A percentile compares a stretch with the other conserved stretches of the same genome.
phyloP scores from a whole-genome alignment of 2,888 invertebrate species.

The Caradrina clavipalpis region DNA sequence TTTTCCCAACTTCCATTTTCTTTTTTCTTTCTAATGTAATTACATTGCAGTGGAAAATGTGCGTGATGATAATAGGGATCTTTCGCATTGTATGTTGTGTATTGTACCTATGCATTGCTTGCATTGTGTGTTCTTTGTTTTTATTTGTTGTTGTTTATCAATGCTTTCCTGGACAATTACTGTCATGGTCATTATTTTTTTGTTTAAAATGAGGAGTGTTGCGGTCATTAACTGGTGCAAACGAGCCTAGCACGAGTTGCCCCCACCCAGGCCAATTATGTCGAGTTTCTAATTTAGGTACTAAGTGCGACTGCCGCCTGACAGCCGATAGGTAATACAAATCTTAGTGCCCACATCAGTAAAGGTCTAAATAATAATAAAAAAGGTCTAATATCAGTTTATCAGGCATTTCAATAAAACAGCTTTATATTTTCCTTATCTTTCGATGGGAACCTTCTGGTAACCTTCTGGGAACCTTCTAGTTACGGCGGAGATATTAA shows the following conservation, averaged over 20 bases:
- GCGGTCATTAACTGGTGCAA: conserved; percentile 29
- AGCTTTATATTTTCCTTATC: too few species aligned
- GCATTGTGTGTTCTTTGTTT: too few species aligned
- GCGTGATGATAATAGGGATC: conserved; percentile 26
- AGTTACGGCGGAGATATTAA: too few species aligned
- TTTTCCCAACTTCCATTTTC: not conserved
- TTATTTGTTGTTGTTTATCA: too few species aligned
- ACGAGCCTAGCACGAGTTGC: conserved; percentile 25
- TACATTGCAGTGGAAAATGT: not conserved
- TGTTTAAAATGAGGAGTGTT: conserved; percentile 23
- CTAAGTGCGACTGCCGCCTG: conserved; percentile 7
- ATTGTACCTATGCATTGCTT: too few species aligned
- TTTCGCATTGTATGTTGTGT: conserved; percentile 16
- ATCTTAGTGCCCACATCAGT: not conserved
- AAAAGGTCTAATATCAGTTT: conserved; percentile 10
- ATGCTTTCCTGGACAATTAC: conserved; percentile 23
- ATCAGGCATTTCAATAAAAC: not conserved
- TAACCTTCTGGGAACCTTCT: too few species aligned
- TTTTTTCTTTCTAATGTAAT: not conserved
- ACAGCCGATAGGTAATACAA: conserved; percentile 22
- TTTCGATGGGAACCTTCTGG: too few species aligned
- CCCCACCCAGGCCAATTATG: conserved; percentile 25
- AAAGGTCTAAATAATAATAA: not conserved
- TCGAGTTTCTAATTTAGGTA: conserved; percentile 34
- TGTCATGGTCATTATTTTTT: conserved; percentile 10